Evolutionary conservation across 2,888 invertebrate species (phyloP).

Genomic region (Horisme vitalbata): DNA sequence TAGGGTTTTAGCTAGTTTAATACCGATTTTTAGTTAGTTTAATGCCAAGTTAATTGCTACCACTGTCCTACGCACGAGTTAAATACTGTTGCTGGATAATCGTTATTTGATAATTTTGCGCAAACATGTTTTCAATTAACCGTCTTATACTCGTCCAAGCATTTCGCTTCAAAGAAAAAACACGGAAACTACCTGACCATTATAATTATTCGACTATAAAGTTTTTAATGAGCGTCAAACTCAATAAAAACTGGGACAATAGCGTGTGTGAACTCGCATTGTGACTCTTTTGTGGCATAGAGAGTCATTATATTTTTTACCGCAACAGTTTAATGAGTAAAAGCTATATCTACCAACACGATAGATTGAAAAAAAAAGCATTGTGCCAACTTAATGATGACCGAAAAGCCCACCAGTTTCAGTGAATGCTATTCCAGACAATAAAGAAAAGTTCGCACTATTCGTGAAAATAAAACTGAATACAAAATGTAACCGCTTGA

Average conservation of each 20-base stretch:
- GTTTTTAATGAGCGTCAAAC: conserved; percentile 73
- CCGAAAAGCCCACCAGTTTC: conserved; percentile 24
- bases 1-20: too few relatives aligned
- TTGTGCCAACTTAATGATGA: conserved; percentile 41
- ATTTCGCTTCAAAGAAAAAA: conserved; percentile 1
- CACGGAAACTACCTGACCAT: conserved; percentile 8
- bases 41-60: too few relatives aligned
- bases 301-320: conserved; percentile 68
- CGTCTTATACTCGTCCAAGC: neutral
- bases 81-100: too few relatives aligned
- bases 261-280: conserved; percentile 66
- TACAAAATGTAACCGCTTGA: neutral
- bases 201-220: conserved; percentile 38
- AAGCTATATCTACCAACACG: conserved; percentile 35
- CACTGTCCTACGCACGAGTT: too few relatives aligned
- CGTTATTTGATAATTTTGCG: too few relatives aligned
- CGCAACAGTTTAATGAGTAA: conserved; percentile 69
- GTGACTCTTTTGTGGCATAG: conserved; percentile 64
- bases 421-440: conserved; percentile 16
- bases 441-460: neutral
- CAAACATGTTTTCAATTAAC: neutral
- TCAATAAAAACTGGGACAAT: conserved; percentile 73
- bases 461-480: neutral
- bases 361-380: conserved; percentile 27
- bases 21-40: too few relatives aligned